Conservation (phyloP, 2,888 invertebrate species). For the Drosophila hamatofila region DNA sequence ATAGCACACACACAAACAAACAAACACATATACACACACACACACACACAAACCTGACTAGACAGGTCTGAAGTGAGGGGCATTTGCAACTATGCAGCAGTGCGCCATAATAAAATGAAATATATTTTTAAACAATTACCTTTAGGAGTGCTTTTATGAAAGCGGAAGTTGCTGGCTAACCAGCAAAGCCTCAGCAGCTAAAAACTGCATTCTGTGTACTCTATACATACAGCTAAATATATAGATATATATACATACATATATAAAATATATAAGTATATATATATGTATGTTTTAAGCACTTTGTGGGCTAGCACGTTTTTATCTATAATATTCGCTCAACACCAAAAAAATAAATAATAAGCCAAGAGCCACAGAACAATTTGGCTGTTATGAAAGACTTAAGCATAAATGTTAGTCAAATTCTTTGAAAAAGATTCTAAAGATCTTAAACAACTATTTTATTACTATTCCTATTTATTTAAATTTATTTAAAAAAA, state of each 20-base stretch:
- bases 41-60: slow-evolving; percentile 42
- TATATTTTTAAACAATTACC: slow-evolving; percentile 79
- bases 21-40: slow-evolving; percentile 10
- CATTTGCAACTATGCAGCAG: slow-evolving; percentile 22
- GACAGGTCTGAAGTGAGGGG: slow-evolving; percentile 39
- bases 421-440: not conserved
- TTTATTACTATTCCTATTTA: not conserved
- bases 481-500: not conserved
- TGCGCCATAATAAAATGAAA: slow-evolving; percentile 74
- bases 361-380: slow-evolving; percentile 4
- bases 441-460: not conserved
- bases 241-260: not conserved
- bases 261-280: not conserved
- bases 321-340: slow-evolving; percentile 6
- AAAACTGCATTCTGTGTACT: slow-evolving; percentile 25
- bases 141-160: slow-evolving; percentile 66
- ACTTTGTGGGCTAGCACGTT: slow-evolving; percentile 32
- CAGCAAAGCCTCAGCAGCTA: slow-evolving; percentile 41
- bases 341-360: slow-evolving; percentile 6
- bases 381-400: not conserved
- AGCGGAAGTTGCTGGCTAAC: slow-evolving; percentile 64
- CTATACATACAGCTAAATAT: not conserved
- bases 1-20: slow-evolving; percentile 37
- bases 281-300: not conserved
- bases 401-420: not conserved